A percentile compares a stretch with the other conserved stretches of the same genome.
These are phyloP conservation scores for Ictalurus punctatus DNA, from an alignment of 2,113 vertebrate genomes.

Conservation along the genomic window DNA sequence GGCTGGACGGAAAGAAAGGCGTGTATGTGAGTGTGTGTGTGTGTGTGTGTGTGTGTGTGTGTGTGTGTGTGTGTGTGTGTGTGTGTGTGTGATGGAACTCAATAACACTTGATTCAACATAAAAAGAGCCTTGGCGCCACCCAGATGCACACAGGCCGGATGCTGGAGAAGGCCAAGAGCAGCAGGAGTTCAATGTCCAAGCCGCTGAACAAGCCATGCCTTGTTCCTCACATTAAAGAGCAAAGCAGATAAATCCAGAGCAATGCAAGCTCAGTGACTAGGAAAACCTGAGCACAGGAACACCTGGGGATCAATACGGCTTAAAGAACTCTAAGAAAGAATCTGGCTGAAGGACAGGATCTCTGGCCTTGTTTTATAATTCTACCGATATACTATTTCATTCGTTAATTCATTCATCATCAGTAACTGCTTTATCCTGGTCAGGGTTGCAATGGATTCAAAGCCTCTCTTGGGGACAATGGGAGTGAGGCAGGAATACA, in stretches of 20 bases:
- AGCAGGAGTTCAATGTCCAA: conserved; percentile 71
- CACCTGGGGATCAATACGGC: conserved; percentile 74
- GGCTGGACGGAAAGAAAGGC: conserved; percentile 58
- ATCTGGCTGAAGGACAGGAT: conserved; percentile 25
- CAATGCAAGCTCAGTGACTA: conserved; percentile 77
- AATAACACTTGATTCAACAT: conserved; percentile 81
- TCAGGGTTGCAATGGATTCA: not conserved
- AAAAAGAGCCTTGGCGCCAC: conserved; percentile 78
- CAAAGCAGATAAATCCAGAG: conserved; percentile 78
- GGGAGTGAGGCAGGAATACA: not conserved
- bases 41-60: conserved; percentile 50
- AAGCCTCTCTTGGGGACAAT: not conserved
- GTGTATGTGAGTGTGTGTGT: conserved; percentile 53
- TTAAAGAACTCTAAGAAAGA: conserved; percentile 58
- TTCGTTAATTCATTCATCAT: not conserved
- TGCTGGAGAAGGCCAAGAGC: conserved; percentile 64
- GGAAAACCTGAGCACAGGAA: conserved; percentile 67
- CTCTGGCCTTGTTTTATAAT: conserved; percentile 28
- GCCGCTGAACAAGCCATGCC: conserved; percentile 73
- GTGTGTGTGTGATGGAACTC: conserved; percentile 72
- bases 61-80: conserved; percentile 49
- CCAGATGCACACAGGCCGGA: conserved; percentile 75
- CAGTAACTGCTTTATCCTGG: not conserved
- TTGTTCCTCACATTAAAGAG: conserved; percentile 78
- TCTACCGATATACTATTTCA: not conserved